Percentiles rank a stretch among this genome's conserved stretches.
Conservation (phyloP, 2,113 vertebrate genomes). For the Oryzias javanicus region DNA sequence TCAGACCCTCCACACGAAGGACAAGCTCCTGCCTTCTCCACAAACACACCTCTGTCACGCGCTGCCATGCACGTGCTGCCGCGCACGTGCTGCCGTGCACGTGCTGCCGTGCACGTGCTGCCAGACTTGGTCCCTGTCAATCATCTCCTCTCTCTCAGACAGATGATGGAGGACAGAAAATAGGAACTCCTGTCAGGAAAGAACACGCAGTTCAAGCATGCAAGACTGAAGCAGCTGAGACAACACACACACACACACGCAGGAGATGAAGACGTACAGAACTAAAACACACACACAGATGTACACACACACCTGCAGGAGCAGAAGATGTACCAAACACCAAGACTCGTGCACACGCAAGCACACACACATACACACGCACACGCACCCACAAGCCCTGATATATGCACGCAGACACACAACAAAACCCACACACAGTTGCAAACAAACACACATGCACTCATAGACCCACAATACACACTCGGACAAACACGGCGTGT, state of each 20-base stretch:
- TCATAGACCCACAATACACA: slow-evolving; percentile 18
- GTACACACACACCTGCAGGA: neutral
- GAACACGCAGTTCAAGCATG: slow-evolving; percentile 44
- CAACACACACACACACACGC: slow-evolving; percentile 2
- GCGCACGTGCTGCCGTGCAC: too few relatives aligned
- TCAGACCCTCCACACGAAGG: slow-evolving; percentile 11
- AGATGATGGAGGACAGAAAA: slow-evolving; percentile 4
- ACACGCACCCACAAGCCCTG: neutral
- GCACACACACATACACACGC: slow-evolving; percentile 29
- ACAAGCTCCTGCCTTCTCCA: slow-evolving; percentile 3
- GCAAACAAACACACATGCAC: too few relatives aligned
- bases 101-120: slow-evolving; percentile 2
- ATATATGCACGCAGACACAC: slow-evolving; percentile 6
- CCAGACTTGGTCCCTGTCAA: slow-evolving; percentile 29
- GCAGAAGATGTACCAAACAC: slow-evolving; percentile 28
- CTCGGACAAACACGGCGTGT: slow-evolving; percentile 14
- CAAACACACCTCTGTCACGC: neutral
- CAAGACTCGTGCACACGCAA: neutral
- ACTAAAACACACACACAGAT: too few relatives aligned
- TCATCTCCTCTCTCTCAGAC: neutral
- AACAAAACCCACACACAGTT: too few relatives aligned
- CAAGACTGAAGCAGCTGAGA: slow-evolving; percentile 32
- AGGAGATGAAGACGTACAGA: slow-evolving; percentile 19
- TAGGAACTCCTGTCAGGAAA: neutral
- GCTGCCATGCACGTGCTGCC: too few relatives aligned